phyloP scores from a whole-genome alignment of 2,888 invertebrate genomes.

The Coremacera marginata region DNA sequence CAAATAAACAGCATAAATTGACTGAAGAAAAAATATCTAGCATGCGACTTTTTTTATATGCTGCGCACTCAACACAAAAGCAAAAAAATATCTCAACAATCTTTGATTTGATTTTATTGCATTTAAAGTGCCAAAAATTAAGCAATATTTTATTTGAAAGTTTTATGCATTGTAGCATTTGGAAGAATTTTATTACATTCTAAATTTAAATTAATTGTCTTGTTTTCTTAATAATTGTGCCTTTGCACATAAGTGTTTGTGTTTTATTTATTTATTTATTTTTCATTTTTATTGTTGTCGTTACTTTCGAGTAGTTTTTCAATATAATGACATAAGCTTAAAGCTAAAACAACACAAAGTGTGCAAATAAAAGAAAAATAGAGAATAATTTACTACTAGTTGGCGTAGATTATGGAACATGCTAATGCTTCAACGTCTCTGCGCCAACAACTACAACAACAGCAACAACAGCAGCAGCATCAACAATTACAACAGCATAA shows the following conservation, averaged over 20 bases:
- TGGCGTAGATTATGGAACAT: slow-evolving; percentile 64
- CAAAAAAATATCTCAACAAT: background rate
- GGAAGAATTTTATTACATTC: slow-evolving; percentile 38
- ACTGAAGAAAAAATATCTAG: background rate
- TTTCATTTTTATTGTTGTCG: background rate
- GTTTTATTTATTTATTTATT: background rate
- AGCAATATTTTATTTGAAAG: slow-evolving; percentile 34
- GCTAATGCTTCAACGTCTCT: slow-evolving; percentile 59
- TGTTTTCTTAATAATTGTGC: too few relatives aligned
- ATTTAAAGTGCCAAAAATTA: slow-evolving; percentile 27
- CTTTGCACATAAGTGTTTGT: background rate
- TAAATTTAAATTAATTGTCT: slow-evolving; percentile 26
- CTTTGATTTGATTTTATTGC: slow-evolving; percentile 17
- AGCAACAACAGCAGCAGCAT: slow-evolving; percentile 40
- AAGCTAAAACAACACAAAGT: slow-evolving; percentile 36
- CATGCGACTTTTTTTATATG: slow-evolving; percentile 10
- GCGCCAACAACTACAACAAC: slow-evolving; percentile 52
- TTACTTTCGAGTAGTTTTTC: slow-evolving; percentile 23
- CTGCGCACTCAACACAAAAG: background rate
- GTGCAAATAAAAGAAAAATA: slow-evolving; percentile 24
- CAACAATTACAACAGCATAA: slow-evolving; percentile 55
- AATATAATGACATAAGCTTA: background rate
- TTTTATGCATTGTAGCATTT: slow-evolving; percentile 15
- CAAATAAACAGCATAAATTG: slow-evolving; percentile 34
- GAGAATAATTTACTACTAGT: slow-evolving; percentile 22